These are phyloP conservation scores for Atherinomorus stipes DNA, from an alignment of 2,113 vertebrate genomes.

Conservation along the genomic window DNA sequence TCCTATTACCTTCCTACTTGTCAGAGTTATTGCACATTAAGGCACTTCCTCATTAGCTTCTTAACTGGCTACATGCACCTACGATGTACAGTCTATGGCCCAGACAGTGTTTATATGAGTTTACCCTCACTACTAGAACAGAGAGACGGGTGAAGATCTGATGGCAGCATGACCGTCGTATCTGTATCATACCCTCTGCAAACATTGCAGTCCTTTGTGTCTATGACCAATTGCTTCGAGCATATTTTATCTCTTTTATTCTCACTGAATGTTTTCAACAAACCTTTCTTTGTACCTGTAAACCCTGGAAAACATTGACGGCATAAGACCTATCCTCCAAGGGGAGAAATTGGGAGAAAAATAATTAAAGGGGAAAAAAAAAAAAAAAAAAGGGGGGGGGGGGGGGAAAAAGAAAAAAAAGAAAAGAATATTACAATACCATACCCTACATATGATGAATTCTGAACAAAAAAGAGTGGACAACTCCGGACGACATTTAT, in stretches of 20 bases:
- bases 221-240: background rate
- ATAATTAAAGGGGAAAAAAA: too few relatives aligned
- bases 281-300: background rate
- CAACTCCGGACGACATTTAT: conserved; percentile 44
- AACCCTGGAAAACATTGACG: conserved; percentile 12
- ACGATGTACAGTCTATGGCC: background rate
- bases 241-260: background rate
- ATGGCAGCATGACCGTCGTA: too few relatives aligned
- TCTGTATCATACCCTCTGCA: background rate
- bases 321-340: background rate
- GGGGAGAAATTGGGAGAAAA: too few relatives aligned
- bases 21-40: background rate
- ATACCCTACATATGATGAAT: conserved; percentile 14
- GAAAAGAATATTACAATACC: too few relatives aligned
- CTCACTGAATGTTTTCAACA: background rate
- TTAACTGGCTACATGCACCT: background rate
- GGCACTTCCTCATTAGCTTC: conserved; percentile 6
- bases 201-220: background rate
- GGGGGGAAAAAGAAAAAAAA: too few relatives aligned
- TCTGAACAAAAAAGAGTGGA: conserved; percentile 16
- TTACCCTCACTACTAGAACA: background rate
- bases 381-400: too few relatives aligned
- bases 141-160: background rate
- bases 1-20: background rate
- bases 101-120: background rate